Percentiles rank a stretch among this genome's conserved stretches.
phyloP scores from a whole-genome alignment of 2,797 vertebrate genomes.

The Cephalopachus bancanus region DNA sequence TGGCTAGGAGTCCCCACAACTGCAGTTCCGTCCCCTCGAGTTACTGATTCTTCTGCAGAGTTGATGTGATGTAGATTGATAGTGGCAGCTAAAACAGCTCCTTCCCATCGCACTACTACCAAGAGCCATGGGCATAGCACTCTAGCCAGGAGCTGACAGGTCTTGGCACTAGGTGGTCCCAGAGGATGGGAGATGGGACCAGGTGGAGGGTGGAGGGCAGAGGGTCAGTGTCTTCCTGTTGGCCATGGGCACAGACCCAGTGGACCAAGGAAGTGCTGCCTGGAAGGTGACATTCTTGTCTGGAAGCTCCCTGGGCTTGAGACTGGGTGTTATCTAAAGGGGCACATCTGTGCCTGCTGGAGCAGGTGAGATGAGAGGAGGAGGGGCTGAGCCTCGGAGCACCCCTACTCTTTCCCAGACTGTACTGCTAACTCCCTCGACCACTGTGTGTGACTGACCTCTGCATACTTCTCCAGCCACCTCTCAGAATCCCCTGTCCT shows the following conservation, averaged over 20 bases:
- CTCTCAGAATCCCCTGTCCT: background rate
- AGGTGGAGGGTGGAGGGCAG: background rate
- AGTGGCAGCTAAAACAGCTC: background rate
- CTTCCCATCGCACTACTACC: too few relatives aligned
- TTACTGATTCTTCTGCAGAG: too few relatives aligned
- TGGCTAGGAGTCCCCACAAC: too few relatives aligned
- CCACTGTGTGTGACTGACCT: background rate
- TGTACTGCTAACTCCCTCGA: too few relatives aligned
- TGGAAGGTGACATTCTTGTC: conserved; percentile 30
- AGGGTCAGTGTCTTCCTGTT: background rate
- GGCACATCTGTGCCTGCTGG: background rate
- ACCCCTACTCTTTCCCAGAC: too few relatives aligned
- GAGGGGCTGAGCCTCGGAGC: conserved; percentile 76
- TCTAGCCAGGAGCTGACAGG: rapidly evolving
- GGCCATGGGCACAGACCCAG: conserved; percentile 83
- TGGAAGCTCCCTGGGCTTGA: conserved; percentile 56
- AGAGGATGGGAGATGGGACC: background rate
- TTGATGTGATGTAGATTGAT: background rate
- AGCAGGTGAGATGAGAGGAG: conserved; percentile 82
- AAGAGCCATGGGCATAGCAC: background rate
- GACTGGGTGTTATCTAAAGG: background rate
- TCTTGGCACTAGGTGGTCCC: background rate
- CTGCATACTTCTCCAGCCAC: background rate
- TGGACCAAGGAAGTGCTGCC: background rate
- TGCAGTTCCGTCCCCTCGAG: too few relatives aligned